Evolutionary conservation across 2,113 vertebrate genomes (phyloP).

Genomic region (Ctenomys sociabilis): DNA sequence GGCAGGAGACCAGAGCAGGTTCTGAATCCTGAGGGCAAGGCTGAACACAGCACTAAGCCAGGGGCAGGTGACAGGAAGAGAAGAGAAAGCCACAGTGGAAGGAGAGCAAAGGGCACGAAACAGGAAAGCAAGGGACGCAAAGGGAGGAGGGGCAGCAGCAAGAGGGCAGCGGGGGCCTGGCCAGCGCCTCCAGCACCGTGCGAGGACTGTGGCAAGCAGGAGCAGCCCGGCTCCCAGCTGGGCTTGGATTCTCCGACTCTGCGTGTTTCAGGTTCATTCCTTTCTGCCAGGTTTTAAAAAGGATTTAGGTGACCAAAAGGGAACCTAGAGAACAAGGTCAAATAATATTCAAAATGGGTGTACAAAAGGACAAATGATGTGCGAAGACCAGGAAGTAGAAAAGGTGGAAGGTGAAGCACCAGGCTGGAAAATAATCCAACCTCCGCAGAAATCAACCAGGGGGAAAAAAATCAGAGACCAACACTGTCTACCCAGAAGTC

Average conservation of each 20-base stretch:
- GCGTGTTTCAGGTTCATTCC: background rate
- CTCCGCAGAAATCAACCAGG: background rate
- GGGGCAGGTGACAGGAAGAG: background rate
- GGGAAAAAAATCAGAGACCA: background rate
- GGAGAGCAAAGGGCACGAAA: background rate
- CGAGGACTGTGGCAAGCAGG: background rate
- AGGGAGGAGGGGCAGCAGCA: no score
- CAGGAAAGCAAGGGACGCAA: background rate
- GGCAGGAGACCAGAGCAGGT: background rate
- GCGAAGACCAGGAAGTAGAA: background rate
- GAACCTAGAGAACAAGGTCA: background rate
- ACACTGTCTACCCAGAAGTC: background rate
- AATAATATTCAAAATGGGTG: slow-evolving; percentile 19
- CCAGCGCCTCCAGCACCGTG: accelerated
- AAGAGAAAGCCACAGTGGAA: background rate
- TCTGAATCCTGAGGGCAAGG: background rate
- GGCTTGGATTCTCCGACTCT: background rate
- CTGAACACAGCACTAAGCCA: background rate
- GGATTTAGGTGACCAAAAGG: background rate
- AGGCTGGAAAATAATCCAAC: background rate
- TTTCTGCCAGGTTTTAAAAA: slow-evolving; percentile 16
- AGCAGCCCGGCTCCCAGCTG: background rate
- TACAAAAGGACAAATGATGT: background rate
- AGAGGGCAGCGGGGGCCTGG: background rate
- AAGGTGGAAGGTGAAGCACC: background rate